Evolutionary conservation across 2,888 invertebrate species (phyloP).

Genomic region (Bursaphelenchus okinawaensis): DNA sequence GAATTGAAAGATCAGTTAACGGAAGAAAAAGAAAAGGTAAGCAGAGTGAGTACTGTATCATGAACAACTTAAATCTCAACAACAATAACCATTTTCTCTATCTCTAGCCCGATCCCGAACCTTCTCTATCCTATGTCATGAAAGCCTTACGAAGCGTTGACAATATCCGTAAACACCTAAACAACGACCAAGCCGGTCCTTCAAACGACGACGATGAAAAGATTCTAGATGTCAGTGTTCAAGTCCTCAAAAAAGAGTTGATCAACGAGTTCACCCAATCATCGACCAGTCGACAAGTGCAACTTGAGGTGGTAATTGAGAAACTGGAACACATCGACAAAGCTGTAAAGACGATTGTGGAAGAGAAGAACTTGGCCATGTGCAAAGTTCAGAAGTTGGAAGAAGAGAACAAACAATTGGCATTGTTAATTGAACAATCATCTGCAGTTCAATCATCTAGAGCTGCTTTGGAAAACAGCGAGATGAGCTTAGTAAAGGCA

Average conservation of each 20-base stretch:
- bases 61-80: neutral
- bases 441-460: neutral
- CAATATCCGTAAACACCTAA: neutral
- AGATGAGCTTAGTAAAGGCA: conserved; percentile 3
- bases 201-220: conserved; percentile 37
- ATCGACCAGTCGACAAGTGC: neutral
- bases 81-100: neutral
- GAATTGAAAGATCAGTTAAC: conserved; percentile 16
- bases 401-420: conserved; percentile 17
- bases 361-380: conserved; percentile 24
- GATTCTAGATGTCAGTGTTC: conserved; percentile 29
- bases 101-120: neutral
- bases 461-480: neutral
- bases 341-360: conserved; percentile 27
- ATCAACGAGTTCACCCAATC: neutral
- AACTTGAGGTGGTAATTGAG: conserved; percentile 17
- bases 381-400: conserved; percentile 21
- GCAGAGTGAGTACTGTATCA: neutral
- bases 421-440: conserved; percentile 3
- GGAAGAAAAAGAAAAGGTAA: neutral
- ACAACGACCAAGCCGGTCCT: conserved; percentile 33
- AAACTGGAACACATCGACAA: conserved; percentile 24
- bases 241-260: conserved; percentile 20
- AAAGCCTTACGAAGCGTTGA: conserved; percentile 19
- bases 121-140: neutral